Evolutionary conservation across 2,113 vertebrate genomes (phyloP).

Genomic region (Pimephales promelas): DNA sequence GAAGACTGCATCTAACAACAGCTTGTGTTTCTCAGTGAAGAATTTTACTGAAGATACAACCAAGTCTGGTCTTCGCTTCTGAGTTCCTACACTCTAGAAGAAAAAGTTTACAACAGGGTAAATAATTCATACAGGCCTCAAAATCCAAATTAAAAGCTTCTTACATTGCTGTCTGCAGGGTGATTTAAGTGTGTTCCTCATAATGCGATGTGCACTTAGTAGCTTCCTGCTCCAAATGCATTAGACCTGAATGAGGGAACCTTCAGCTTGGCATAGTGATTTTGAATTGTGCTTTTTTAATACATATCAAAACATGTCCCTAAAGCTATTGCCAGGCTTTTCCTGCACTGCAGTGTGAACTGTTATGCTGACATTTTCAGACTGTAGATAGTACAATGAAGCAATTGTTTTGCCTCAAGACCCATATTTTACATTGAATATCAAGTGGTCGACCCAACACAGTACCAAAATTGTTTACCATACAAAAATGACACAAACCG

Average conservation of each 20-base stretch:
- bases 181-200: conserved; percentile 43
- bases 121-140: conserved; percentile 49
- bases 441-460: no score
- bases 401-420: not conserved
- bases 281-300: not conserved
- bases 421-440: not conserved
- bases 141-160: conserved; percentile 53
- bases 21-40: no score
- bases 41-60: no score
- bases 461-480: not conserved
- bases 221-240: conserved; percentile 47
- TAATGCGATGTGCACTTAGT: conserved; percentile 50
- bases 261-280: conserved; percentile 3
- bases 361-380: not conserved
- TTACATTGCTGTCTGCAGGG: conserved; percentile 42
- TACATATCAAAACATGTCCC: conserved; percentile 12
- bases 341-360: not conserved
- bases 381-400: not conserved
- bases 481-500: not conserved
- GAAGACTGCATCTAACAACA: no score
- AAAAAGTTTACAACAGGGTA: no score
- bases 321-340: conserved; percentile 12
- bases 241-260: conserved; percentile 39
- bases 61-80: no score
- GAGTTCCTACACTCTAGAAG: no score